Conservation (phyloP, 35 echinoderm and acorn worm genomes). For the Heliocidaris tuberculata region DNA sequence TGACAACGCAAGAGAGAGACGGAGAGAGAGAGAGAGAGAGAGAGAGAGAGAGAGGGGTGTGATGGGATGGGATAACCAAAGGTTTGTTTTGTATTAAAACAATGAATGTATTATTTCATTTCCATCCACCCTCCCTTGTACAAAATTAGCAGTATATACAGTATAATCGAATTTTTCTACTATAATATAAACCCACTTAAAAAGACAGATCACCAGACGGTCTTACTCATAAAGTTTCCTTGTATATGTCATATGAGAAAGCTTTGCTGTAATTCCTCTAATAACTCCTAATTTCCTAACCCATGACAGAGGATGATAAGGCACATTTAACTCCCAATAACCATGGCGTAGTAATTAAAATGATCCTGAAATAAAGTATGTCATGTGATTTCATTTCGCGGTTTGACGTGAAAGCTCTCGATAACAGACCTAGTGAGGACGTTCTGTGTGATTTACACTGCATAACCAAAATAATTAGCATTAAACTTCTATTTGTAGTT, state of each 20-base stretch:
- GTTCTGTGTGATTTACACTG: background rate
- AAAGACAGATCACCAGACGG: background rate
- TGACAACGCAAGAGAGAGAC: background rate
- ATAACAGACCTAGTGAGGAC: background rate
- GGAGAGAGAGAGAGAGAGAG: background rate
- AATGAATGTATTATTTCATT: too few relatives aligned
- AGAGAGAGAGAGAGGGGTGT: background rate
- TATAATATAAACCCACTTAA: too few relatives aligned
- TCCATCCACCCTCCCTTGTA: too few relatives aligned
- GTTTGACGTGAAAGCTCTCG: background rate
- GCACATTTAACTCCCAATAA: background rate
- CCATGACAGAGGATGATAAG: background rate
- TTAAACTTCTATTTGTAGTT: background rate
- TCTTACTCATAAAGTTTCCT: background rate
- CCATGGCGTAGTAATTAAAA: background rate
- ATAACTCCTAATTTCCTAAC: background rate
- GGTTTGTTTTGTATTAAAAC: too few relatives aligned
- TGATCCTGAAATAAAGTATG: background rate
- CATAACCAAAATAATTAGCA: background rate
- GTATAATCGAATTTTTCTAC: too few relatives aligned
- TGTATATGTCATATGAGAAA: background rate
- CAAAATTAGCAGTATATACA: too few relatives aligned
- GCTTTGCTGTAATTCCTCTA: background rate
- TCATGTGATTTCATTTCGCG: background rate
- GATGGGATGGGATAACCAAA: too few relatives aligned